phyloP scores from a whole-genome alignment of 2,888 invertebrate species.

The Blastobasis lacticolella region DNA sequence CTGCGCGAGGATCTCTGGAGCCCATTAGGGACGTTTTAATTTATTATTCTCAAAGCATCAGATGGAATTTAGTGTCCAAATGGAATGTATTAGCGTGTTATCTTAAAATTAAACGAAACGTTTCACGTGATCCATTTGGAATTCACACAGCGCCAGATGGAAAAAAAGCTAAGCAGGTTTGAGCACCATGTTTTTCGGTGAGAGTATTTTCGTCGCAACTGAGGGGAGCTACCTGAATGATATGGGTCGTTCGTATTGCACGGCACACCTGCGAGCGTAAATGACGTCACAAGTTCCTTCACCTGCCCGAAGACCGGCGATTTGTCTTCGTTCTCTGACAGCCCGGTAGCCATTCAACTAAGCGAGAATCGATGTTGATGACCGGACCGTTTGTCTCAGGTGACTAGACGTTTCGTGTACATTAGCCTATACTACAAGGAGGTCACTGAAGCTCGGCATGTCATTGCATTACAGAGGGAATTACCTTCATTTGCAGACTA shows the following conservation, averaged over 20 bases:
- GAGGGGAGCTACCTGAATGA: conserved; percentile 28
- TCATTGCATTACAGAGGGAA: not conserved
- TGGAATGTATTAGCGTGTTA: too few species aligned
- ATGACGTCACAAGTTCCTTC: conserved; percentile 48
- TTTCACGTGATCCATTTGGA: too few species aligned
- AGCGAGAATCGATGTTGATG: conserved; percentile 25
- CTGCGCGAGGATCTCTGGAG: conserved; percentile 32
- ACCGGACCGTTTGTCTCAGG: conserved; percentile 13
- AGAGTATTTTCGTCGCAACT: too few species aligned
- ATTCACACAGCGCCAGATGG: too few species aligned
- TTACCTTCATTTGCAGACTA: not conserved
- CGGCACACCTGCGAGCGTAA: conserved; percentile 43
- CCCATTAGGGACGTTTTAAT: conserved; percentile 37
- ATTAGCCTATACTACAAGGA: conserved; percentile 1
- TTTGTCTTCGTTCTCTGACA: conserved; percentile 25
- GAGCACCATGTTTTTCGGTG: too few species aligned
- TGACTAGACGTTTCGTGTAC: conserved; percentile 19
- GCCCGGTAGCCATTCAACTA: conserved; percentile 22
- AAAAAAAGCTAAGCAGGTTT: too few species aligned
- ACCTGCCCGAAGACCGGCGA: conserved; percentile 36
- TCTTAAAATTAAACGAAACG: too few species aligned
- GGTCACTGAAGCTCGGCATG: not conserved
- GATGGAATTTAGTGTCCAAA: not conserved
- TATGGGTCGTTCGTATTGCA: conserved; percentile 29
- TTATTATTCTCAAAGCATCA: conserved; percentile 8